A percentile compares a stretch with the other conserved stretches of the same genome.
Conservation (phyloP, 2,113 vertebrate genomes). For the Takifugu flavidus region DNA sequence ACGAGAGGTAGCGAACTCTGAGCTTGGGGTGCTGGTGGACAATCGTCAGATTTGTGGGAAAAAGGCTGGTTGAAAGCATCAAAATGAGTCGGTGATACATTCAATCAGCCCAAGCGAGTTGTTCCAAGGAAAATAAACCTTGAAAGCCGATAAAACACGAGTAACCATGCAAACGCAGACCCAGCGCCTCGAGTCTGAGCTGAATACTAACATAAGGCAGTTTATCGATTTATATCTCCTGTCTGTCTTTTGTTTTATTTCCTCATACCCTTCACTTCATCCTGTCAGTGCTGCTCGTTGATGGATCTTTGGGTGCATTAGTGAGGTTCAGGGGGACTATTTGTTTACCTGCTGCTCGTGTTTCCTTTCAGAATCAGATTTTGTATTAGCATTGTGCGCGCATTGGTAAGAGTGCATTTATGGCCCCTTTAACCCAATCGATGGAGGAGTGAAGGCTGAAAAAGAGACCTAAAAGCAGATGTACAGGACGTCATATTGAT, state of each 20-base stretch:
- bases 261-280: conserved; percentile 1
- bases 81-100: conserved; percentile 13
- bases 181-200: background rate
- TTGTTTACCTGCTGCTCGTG: conserved; percentile 20
- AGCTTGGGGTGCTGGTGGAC: background rate
- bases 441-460: background rate
- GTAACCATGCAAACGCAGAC: conserved; percentile 13
- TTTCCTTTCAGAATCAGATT: conserved; percentile 30
- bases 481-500: background rate
- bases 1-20: too few relatives aligned
- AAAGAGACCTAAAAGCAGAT: background rate
- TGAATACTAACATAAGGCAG: background rate
- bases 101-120: too few relatives aligned
- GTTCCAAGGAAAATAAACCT: too few relatives aligned
- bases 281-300: background rate
- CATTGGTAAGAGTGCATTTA: conserved; percentile 43
- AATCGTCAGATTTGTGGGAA: conserved; percentile 23
- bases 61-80: conserved; percentile 19
- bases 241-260: background rate
- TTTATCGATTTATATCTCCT: conserved; percentile 6
- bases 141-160: conserved; percentile 1
- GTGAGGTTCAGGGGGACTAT: conserved; percentile 9
- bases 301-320: conserved; percentile 25
- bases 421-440: conserved; percentile 41
- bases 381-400: conserved; percentile 27